Evolutionary conservation across 2,888 invertebrate genomes (phyloP).

Genomic region (Apoda limacodes): DNA sequence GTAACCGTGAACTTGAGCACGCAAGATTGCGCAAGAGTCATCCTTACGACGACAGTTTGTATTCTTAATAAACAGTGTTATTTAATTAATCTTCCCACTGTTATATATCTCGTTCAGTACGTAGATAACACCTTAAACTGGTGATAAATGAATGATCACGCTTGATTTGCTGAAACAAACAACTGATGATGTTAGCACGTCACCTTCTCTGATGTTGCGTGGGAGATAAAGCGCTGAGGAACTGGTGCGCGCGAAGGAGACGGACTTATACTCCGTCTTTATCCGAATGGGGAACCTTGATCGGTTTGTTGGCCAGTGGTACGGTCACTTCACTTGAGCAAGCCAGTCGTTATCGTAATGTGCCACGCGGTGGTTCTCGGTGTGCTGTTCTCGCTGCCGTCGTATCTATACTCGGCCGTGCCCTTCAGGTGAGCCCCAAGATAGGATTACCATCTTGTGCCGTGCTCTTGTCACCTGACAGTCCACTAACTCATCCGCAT

Average conservation of each 20-base stretch:
- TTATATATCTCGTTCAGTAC: no score
- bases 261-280: conserved; percentile 1
- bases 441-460: conserved; percentile 1
- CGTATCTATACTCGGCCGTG: conserved; percentile 54
- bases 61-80: no score
- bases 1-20: no score
- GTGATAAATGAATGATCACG: no score
- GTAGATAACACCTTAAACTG: no score
- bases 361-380: conserved; percentile 60
- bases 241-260: conserved; percentile 10
- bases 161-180: no score
- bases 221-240: conserved; percentile 7
- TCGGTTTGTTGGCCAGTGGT: no score
- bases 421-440: conserved; percentile 52
- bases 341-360: conserved; percentile 36
- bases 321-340: conserved; percentile 7
- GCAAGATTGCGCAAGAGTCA: no score
- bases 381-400: conserved; percentile 55
- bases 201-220: conserved; percentile 3
- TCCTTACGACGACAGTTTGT: no score
- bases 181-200: no score
- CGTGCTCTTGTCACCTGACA: conserved; percentile 8
- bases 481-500: conserved; percentile 4
- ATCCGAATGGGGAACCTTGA: not conserved
- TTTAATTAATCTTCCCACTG: no score